Conservation (phyloP, 2,797 vertebrate species). For the Chelidonichthys spinosus region DNA sequence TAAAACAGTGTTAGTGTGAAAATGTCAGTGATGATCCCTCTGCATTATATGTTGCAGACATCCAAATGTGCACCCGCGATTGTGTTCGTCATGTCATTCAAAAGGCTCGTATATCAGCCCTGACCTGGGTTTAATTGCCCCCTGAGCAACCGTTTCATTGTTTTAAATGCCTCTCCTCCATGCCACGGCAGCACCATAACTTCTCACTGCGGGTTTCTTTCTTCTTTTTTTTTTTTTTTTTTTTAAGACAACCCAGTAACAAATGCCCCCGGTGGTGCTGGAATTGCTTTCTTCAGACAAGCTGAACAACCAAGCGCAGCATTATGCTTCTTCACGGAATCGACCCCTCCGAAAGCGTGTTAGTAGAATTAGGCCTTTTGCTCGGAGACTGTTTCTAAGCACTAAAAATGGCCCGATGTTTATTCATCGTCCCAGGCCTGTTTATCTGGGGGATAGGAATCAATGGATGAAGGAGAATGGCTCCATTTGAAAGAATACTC, state of each 20-base stretch:
- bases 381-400: constrained; percentile 59
- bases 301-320: constrained; percentile 74
- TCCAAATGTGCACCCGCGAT: constrained; percentile 31
- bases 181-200: constrained; percentile 78
- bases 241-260: constrained; percentile 73
- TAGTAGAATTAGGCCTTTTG: constrained; percentile 73
- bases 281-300: constrained; percentile 78
- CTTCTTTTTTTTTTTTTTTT: background rate
- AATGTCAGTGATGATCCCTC: constrained; percentile 33
- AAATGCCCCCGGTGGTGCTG: constrained; percentile 68
- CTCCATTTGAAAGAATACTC: constrained; percentile 53
- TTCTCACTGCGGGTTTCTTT: constrained; percentile 49
- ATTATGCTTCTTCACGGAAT: constrained; percentile 79
- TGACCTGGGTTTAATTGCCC: constrained; percentile 80
- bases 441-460: constrained; percentile 66
- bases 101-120: constrained; percentile 75
- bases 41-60: constrained; percentile 32
- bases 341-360: constrained; percentile 74
- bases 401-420: constrained; percentile 64
- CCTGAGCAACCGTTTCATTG: constrained; percentile 76
- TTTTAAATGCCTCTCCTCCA: constrained; percentile 79
- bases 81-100: constrained; percentile 66
- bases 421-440: constrained; percentile 59
- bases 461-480: constrained; percentile 58
- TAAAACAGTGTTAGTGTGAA: constrained; percentile 33